Conservation (phyloP, 2,113 vertebrate genomes). For the Pseudopipra pipra region DNA sequence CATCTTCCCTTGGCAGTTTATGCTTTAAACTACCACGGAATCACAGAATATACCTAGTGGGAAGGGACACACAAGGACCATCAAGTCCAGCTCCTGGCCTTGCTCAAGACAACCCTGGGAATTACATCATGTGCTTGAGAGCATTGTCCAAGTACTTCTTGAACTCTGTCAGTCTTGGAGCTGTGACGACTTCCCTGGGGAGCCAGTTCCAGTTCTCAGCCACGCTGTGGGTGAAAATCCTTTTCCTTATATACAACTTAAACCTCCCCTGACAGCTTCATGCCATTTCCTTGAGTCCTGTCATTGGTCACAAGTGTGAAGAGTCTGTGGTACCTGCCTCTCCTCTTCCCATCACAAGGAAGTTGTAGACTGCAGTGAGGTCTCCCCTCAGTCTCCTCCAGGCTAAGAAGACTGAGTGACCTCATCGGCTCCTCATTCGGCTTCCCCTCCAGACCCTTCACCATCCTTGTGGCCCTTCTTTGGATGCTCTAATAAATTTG, state of each 20-base stretch:
- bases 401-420: neutral
- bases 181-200: neutral
- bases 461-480: neutral
- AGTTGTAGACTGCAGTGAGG: no score
- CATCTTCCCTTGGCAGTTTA: neutral
- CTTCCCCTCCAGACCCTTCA: neutral
- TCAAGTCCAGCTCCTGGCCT: neutral
- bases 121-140: neutral
- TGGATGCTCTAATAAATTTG: neutral
- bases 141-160: no score
- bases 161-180: neutral
- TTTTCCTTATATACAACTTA: neutral
- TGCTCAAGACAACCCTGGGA: no score
- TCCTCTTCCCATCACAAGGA: neutral
- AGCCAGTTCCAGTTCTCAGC: neutral
- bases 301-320: neutral
- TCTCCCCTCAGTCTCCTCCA: neutral
- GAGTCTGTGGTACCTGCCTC: accelerated
- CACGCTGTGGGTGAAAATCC: neutral
- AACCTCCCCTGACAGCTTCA: neutral
- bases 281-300: neutral
- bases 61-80: neutral
- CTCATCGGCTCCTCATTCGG: neutral
- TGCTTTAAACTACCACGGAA: neutral
- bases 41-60: neutral